Conservation (phyloP, 1,140 invertebrate genomes). For the Centruroides vittatus region DNA sequence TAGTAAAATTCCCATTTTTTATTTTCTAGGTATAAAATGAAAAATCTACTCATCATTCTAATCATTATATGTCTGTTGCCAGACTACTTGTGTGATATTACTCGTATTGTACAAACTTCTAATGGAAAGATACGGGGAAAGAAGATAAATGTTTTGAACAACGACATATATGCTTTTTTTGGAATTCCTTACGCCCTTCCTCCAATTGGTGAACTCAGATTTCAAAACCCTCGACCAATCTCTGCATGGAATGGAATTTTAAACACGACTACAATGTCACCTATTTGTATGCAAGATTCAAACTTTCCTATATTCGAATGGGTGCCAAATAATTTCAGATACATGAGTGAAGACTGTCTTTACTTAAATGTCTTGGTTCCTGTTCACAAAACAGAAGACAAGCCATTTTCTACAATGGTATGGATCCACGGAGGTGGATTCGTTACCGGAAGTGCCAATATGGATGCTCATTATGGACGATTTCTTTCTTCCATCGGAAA, state of each 20-base stretch:
- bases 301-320: constrained; percentile 1
- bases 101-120: neutral
- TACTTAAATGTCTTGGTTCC: constrained; percentile 30
- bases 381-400: neutral
- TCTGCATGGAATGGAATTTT: constrained; percentile 4
- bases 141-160: constrained; percentile 3
- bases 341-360: constrained; percentile 27
- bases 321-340: neutral
- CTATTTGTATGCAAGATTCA: constrained; percentile 17
- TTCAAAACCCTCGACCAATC: constrained; percentile 3
- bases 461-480: constrained; percentile 37
- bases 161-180: constrained; percentile 10
- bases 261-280: neutral
- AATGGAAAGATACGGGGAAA: constrained; percentile 1
- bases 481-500: constrained; percentile 24
- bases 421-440: constrained; percentile 23
- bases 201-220: constrained; percentile 12
- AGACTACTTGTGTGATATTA: too few relatives aligned
- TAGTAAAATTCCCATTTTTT: too few relatives aligned
- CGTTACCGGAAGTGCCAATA: constrained; percentile 1
- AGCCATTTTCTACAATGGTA: constrained; percentile 18
- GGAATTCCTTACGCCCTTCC: constrained; percentile 18
- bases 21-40: too few relatives aligned
- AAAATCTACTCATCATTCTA: too few relatives aligned
- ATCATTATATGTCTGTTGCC: too few relatives aligned